These are phyloP conservation scores for Helicoverpa assulta DNA, from an alignment of 2,888 invertebrate species.

Conservation along the genomic window DNA sequence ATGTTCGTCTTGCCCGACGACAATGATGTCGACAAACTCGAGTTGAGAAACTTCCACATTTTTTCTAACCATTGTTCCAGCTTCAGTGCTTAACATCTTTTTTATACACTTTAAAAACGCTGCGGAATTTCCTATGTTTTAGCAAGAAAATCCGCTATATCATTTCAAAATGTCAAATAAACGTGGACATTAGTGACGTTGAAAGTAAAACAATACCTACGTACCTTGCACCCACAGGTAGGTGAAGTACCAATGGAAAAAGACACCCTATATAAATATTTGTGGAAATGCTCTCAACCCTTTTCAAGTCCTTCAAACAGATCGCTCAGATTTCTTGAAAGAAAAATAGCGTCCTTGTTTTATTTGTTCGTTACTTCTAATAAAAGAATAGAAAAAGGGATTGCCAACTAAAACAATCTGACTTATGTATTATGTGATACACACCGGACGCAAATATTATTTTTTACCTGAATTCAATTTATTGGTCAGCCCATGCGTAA, in stretches of 20 bases:
- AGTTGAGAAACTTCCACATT: constrained; percentile 10
- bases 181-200: neutral
- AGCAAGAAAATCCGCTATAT: neutral
- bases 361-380: constrained; percentile 5
- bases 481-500: constrained; percentile 22
- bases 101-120: constrained; percentile 21
- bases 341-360: constrained; percentile 32
- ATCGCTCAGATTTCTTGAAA: constrained; percentile 34
- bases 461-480: constrained; percentile 34
- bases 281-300: constrained; percentile 32
- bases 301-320: constrained; percentile 42
- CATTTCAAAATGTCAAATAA: constrained; percentile 4
- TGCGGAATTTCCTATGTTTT: neutral
- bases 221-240: constrained; percentile 1
- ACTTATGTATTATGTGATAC: neutral
- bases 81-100: constrained; percentile 12
- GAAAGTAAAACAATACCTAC: constrained; percentile 3
- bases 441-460: constrained; percentile 7
- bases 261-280: constrained; percentile 44
- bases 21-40: neutral
- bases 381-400: constrained; percentile 11
- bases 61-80: constrained; percentile 39
- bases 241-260: constrained; percentile 19
- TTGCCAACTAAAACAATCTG: neutral
- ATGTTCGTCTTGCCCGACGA: constrained; percentile 20